Evolutionary conservation across 2,113 vertebrate genomes (phyloP), one percentile per base, ranked within the genome.

Genomic region (Gambusia holbrooki): DNA sequence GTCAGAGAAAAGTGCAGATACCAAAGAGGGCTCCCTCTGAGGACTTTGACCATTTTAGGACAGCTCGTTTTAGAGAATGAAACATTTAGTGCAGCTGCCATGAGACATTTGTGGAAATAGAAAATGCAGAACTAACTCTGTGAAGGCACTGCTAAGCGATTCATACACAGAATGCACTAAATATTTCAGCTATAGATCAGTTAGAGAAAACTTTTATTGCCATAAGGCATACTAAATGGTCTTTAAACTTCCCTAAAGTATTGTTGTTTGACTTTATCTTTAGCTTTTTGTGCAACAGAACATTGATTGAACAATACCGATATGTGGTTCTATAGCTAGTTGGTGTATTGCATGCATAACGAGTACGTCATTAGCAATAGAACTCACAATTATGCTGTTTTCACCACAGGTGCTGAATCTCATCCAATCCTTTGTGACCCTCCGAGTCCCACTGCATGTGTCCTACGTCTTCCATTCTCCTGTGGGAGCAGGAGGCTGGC

Each of bases 401-500:
- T 71, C 14, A 2, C 65, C 83, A 62, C 81, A 99, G 98, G 96
- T 99, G 79, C 89, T 99, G 79, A 99, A 98, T 89, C 93, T 99
- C 3, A 96, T 99, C 25, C 98, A 99, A 91, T 99, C 97, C 28
- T 99, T 96, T 6, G 97, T 99, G 90, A 99, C 97, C 0, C 92
- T 99, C n/a, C 94, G 97, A 10, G 96, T 99, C 35, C 97, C 98
- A 0, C 90, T 99, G 14, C 95, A 97, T 0, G 97, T 99, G 22
- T 99, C 98, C 3, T 99, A 99, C 0, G 97, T 99, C 45, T 99
- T 98, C 90, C 97, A 98, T 85, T 98, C 98, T 0, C 97, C 98
- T 0, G 96, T 96, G 81, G 98, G 96, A 0, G 82, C 89, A 0
- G 96, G 97, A 17, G 96, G 97, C 48, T 99, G 98, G 98, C 98